Percentiles rank a stretch among this genome's conserved stretches.
Conservation (phyloP, 2,113 vertebrate genomes). For the Lampris megalopsis region DNA sequence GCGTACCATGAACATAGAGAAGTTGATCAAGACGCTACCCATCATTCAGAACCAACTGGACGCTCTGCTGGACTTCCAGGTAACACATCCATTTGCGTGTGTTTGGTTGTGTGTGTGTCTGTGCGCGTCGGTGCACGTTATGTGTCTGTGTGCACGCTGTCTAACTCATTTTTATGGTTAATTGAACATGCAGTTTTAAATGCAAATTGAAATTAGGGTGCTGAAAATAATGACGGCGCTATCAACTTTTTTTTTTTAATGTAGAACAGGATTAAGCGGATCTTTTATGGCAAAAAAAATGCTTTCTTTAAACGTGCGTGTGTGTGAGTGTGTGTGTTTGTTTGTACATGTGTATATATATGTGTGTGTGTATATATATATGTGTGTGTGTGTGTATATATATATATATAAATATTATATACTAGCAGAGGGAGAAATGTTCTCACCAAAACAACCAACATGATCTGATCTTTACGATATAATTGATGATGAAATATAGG, state of each 20-base stretch:
- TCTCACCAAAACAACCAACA: too few relatives aligned
- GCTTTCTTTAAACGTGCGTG: background rate
- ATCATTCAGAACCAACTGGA: conserved; percentile 97
- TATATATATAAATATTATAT: too few relatives aligned
- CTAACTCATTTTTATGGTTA: conserved; percentile 23
- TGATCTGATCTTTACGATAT: too few relatives aligned
- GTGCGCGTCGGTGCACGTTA: background rate
- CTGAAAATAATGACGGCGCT: background rate
- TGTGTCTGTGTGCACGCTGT: background rate
- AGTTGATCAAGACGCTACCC: conserved; percentile 93
- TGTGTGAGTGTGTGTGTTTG: conserved; percentile 2
- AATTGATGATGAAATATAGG: too few relatives aligned
- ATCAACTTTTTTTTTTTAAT: background rate
- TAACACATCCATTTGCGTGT: conserved; percentile 56
- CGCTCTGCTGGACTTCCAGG: conserved; percentile 95
- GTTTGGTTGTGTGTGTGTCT: conserved; percentile 5
- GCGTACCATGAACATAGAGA: conserved; percentile 93
- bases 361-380: background rate
- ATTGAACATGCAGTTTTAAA: conserved; percentile 27
- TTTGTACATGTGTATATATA: background rate
- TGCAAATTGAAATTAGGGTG: conserved; percentile 52
- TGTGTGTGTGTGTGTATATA: background rate
- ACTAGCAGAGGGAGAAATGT: too few relatives aligned
- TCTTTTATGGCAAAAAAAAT: background rate
- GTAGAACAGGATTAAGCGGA: too few relatives aligned